Conservation (phyloP, 2,888 invertebrate genomes). For the Oligia fasciuncula region DNA sequence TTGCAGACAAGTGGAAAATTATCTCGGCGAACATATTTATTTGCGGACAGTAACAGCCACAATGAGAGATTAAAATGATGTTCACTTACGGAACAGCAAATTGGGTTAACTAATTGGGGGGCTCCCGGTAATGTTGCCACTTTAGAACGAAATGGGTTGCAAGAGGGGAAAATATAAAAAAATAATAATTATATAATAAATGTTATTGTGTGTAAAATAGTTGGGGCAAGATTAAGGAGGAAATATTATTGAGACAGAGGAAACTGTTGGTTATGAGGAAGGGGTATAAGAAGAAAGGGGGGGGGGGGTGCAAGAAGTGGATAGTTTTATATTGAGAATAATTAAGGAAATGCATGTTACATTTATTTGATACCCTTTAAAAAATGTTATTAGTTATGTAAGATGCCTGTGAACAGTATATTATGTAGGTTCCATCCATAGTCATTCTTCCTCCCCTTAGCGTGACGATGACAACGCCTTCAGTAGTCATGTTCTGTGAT, state of each 20-base stretch:
- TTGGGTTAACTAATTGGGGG: constrained; percentile 61
- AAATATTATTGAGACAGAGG: background rate
- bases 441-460: too few relatives aligned
- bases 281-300: too few relatives aligned
- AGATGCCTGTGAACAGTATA: too few relatives aligned
- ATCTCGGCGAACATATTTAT: constrained; percentile 44
- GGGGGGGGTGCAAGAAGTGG: background rate
- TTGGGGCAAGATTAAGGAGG: background rate
- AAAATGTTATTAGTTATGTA: background rate
- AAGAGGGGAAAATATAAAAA: background rate
- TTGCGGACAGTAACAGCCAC: constrained; percentile 44
- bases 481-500: too few relatives aligned
- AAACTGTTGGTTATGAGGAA: background rate
- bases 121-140: constrained; percentile 34
- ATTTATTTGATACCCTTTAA: background rate
- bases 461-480: too few relatives aligned
- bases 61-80: constrained; percentile 57
- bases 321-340: background rate
- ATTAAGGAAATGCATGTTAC: background rate
- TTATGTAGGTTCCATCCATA: too few relatives aligned
- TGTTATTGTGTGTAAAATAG: background rate
- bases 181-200: background rate
- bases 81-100: constrained; percentile 56
- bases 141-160: constrained; percentile 23
- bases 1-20: constrained; percentile 33